These are phyloP conservation scores for Hyles lineata DNA, from an alignment of 2,888 invertebrate species.

Conservation along the genomic window DNA sequence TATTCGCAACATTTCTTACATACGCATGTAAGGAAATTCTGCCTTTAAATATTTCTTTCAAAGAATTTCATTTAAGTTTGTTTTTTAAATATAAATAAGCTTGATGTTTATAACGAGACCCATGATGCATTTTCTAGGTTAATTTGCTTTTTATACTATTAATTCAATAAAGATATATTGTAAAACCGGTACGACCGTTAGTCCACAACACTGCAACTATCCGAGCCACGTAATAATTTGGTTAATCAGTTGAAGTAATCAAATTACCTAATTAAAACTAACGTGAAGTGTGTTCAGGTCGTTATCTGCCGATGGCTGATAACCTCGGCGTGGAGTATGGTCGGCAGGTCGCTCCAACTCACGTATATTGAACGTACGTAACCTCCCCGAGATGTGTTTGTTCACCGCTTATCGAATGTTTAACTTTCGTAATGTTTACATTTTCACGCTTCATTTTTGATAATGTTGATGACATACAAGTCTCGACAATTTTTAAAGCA, in stretches of 20 bases:
- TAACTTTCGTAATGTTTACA: constrained; percentile 67
- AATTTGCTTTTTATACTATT: constrained; percentile 1
- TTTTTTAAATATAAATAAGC: neutral
- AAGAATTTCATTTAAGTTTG: neutral
- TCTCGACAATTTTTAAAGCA: constrained; percentile 46
- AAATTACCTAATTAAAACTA: constrained; percentile 24
- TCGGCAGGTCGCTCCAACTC: constrained; percentile 46
- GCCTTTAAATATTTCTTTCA: neutral
- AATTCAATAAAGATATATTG: neutral
- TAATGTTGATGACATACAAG: constrained; percentile 54
- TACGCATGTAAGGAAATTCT: neutral
- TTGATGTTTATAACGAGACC: neutral
- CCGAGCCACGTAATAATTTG: neutral
- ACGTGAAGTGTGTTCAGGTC: constrained; percentile 22
- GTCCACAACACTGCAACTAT: neutral
- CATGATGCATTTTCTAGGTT: neutral
- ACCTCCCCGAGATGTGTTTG: constrained; percentile 61
- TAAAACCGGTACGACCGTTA: neutral
- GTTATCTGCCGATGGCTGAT: constrained; percentile 44
- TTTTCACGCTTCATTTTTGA: constrained; percentile 55
- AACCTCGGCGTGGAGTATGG: constrained; percentile 45
- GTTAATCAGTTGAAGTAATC: constrained; percentile 3
- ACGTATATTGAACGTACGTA: constrained; percentile 42
- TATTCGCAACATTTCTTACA: neutral
- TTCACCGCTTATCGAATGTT: constrained; percentile 65